phyloP scores from a whole-genome alignment of 64 coral and sea anemone species.

The Actinia tenebrosa region DNA sequence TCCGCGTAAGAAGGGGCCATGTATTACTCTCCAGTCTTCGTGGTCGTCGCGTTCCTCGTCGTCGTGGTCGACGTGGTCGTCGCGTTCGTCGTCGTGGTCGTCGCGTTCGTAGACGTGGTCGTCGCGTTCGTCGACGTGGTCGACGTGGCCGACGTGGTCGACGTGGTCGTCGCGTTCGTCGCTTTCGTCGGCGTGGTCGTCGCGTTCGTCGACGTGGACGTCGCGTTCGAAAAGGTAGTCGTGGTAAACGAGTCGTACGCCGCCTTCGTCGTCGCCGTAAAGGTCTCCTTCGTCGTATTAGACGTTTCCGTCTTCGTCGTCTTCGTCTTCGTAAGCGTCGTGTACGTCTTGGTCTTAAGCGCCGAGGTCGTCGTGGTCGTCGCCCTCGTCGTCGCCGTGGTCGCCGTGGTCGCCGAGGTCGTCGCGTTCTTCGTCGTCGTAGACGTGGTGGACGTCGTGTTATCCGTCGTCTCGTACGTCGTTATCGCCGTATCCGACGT shows the following conservation, averaged over 20 bases:
- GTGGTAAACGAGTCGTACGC: background rate
- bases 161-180: background rate
- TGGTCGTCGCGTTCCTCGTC: background rate
- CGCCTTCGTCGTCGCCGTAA: background rate
- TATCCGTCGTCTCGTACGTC: too few species aligned
- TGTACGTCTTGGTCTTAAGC: background rate
- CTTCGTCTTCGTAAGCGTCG: background rate
- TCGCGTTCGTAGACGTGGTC: background rate
- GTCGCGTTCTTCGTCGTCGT: background rate
- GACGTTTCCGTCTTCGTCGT: background rate
- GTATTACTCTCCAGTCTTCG: background rate
- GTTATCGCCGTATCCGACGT: too few species aligned
- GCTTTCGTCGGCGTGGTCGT: background rate
- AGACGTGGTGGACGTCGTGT: too few species aligned
- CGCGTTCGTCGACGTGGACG: background rate
- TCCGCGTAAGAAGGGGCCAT: background rate
- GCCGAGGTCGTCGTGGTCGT: background rate
- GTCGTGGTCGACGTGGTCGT: background rate
- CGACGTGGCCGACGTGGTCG: background rate
- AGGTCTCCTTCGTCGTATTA: background rate
- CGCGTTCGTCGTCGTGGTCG: background rate
- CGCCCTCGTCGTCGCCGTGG: too few species aligned
- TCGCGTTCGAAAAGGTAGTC: background rate
- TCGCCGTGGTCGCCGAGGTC: too few species aligned
- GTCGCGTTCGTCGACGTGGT: too few species aligned